Evolutionary conservation across 2,113 vertebrate species (phyloP).

Genomic region (Odocoileus virginianus): DNA sequence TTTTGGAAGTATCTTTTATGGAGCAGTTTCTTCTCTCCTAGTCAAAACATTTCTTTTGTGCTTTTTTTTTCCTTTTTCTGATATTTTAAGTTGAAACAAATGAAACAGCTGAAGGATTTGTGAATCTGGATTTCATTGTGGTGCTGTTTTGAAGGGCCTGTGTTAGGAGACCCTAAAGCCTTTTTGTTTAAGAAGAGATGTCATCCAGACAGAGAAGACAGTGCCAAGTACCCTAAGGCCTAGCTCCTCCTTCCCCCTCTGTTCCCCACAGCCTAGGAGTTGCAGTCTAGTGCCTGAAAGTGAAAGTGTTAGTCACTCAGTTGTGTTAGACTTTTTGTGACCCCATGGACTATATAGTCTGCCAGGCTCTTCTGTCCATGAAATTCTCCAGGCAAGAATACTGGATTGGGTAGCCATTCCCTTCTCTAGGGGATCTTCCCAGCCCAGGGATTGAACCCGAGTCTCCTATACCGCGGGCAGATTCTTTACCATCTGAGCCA

Average conservation of each 20-base stretch:
- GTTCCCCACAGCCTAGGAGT: neutral
- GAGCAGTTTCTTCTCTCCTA: neutral
- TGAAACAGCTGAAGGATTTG: neutral
- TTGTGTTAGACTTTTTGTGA: neutral
- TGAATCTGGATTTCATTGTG: neutral
- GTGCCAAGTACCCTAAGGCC: neutral
- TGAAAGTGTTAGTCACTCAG: neutral
- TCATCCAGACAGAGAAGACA: neutral
- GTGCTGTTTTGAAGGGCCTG: neutral
- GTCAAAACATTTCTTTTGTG: neutral
- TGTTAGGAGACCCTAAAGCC: fast-evolving
- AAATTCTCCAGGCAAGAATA: neutral
- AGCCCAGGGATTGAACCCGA: neutral
- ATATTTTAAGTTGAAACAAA: neutral
- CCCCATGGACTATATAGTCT: neutral
- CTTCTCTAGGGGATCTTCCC: neutral
- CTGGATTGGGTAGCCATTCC: neutral
- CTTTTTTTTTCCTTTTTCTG: too few relatives aligned
- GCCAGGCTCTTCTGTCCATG: neutral
- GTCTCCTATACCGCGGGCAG: neutral
- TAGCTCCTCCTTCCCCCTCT: neutral
- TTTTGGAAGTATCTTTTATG: neutral
- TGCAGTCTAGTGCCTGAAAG: neutral
- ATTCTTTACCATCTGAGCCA: neutral
- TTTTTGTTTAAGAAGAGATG: neutral